Evolutionary conservation across 2,888 invertebrate species (phyloP), one percentile per base, ranked within the genome.

Genomic region (Zhengitettix transpicula): DNA sequence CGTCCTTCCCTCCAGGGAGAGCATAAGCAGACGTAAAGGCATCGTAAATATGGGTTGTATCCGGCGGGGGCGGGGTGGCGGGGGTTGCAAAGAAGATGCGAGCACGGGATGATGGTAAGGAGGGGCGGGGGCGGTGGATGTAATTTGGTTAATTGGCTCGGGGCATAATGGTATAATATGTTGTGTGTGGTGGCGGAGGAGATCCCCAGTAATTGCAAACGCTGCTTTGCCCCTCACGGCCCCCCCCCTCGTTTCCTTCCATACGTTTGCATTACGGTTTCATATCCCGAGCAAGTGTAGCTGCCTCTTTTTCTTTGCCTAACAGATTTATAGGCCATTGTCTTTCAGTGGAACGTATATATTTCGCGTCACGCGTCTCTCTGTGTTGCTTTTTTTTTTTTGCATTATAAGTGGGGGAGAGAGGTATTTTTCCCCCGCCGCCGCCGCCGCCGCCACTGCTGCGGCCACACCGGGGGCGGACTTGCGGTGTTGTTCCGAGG

Each of bases 281-380:
- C 54, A 47, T 47, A 47, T 47, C 47, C 47, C 12, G 47, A 55
- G 15, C 55, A n/a, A 47, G 47, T 47, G 47, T n/a, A n/a, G 47
- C 41, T 40, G 17, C 10, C 16, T 55, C 58, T 54, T 53, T 10
- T 40, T 28, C 56, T 56, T 40, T 55, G 42, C 41, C 59, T 51
- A 59, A 64, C 69, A 71, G 73, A 74, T 74, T 74, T 74, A 74
- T 74, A 68, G 71, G 68, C 74, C 71, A 74, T 74, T 74, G 74
- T 74, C 73, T 74, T 73, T 72, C 73, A 73, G 73, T 72, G 70
- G 70, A 72, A 69, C 72, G 41, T 55, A 72, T 72, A 73, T 73
- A 73, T 73, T 72, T 72, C 71, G 71, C 57, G 63, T 59, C 62
- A 59, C 59, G 59, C 58, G 58, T 52, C 55, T 51, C 53, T 28